Evolutionary conservation across 2,888 invertebrate genomes (phyloP).

Genomic region (Lysandra coridon): DNA sequence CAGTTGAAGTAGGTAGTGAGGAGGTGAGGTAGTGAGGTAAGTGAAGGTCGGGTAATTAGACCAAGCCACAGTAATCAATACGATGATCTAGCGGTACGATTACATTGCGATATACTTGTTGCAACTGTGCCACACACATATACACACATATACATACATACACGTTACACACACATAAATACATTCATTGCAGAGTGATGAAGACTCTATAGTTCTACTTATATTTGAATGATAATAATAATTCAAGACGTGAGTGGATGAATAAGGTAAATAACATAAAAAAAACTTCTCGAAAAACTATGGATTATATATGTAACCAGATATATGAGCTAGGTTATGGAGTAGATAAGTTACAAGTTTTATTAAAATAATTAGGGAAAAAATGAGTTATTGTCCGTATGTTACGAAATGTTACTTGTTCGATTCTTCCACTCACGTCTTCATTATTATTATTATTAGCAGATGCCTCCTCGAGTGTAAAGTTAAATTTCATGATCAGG

Average conservation of each 20-base stretch:
- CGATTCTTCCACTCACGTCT: no score
- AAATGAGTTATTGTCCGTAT: no score
- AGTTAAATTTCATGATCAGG: neutral
- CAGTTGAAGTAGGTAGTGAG: constrained; percentile 6
- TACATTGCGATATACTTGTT: constrained; percentile 23
- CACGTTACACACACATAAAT: neutral
- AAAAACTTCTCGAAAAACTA: no score
- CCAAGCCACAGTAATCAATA: constrained; percentile 26
- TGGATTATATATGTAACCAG: no score
- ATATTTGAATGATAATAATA: neutral
- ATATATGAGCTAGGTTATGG: no score
- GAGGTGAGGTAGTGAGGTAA: constrained; percentile 30
- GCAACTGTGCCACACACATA: constrained; percentile 5
- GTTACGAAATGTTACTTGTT: no score
- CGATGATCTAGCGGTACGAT: constrained; percentile 24
- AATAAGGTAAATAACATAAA: no score
- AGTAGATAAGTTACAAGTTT: no score
- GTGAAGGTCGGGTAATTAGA: constrained; percentile 19
- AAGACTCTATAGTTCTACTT: neutral
- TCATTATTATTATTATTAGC: no score
- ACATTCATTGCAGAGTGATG: neutral
- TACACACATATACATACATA: neutral
- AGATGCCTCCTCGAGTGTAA: neutral
- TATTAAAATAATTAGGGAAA: no score
- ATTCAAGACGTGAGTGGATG: no score